phyloP scores from a whole-genome alignment of 2,888 invertebrate genomes.

The Ophraella communa region DNA sequence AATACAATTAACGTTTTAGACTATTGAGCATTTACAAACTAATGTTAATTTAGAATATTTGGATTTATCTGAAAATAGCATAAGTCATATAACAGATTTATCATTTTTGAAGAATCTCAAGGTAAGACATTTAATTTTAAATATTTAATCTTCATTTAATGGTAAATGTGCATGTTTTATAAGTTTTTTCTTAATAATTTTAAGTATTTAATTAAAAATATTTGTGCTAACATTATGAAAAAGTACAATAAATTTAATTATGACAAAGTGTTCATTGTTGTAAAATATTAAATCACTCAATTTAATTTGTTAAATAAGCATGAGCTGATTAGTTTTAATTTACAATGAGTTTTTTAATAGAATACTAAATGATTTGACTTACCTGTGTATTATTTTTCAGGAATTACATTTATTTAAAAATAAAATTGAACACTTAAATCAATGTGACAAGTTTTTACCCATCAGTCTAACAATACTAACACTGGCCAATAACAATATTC shows the following conservation, averaged over 20 bases:
- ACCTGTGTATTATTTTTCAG: slow-evolving; percentile 60
- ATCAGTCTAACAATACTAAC: slow-evolving; percentile 75
- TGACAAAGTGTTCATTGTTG: too few species aligned
- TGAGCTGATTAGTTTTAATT: background rate
- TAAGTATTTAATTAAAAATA: background rate
- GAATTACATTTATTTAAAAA: slow-evolving; percentile 86
- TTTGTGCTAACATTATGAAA: too few species aligned
- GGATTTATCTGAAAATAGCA: slow-evolving; percentile 89
- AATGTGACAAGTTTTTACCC: slow-evolving; percentile 85
- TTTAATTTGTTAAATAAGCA: too few species aligned
- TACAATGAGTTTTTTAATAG: background rate
- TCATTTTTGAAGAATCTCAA: slow-evolving; percentile 82
- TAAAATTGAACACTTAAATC: slow-evolving; percentile 79
- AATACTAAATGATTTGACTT: slow-evolving; percentile 2
- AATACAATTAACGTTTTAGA: too few species aligned
- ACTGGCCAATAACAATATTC: slow-evolving; percentile 81
- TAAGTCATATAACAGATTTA: slow-evolving; percentile 83
- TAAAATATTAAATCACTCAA: too few species aligned
- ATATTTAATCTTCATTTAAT: too few species aligned
- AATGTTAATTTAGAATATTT: slow-evolving; percentile 82
- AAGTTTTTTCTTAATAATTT: background rate
- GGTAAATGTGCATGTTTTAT: background rate
- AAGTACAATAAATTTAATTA: too few species aligned
- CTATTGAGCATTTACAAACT: slow-evolving; percentile 86
- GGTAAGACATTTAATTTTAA: too few species aligned